Percentiles rank a stretch among this genome's conserved stretches.
phyloP scores from a whole-genome alignment of 2,113 vertebrate species.

The Macrotis lagotis region DNA sequence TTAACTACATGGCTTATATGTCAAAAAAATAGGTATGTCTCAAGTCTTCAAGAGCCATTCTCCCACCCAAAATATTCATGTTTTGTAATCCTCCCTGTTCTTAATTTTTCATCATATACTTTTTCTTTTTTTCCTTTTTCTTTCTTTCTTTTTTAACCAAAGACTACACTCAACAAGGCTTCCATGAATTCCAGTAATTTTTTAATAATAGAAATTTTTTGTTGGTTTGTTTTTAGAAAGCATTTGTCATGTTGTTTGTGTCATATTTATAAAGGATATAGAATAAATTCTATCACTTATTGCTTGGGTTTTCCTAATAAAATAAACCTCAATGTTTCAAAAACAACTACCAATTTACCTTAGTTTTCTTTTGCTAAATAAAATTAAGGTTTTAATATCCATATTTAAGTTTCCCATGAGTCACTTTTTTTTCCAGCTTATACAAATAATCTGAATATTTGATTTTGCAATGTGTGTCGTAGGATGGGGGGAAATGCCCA shows the following conservation, averaged over 20 bases:
- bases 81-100: not conserved
- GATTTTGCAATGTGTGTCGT: constrained; percentile 19
- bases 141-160: not conserved
- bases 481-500: not conserved
- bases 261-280: not conserved
- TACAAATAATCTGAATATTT: constrained; percentile 18
- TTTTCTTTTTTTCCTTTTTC: too few relatives aligned
- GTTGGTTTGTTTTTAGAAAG: not conserved
- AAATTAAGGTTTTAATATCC: constrained; percentile 45
- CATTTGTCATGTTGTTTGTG: not conserved
- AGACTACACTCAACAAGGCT: not conserved
- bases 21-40: not conserved
- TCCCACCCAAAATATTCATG: not conserved
- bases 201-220: constrained; percentile 17
- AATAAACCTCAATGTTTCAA: constrained; percentile 49
- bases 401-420: not conserved
- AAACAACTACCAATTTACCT: constrained; percentile 13
- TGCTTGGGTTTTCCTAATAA: constrained; percentile 23
- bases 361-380: constrained; percentile 41
- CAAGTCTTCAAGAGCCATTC: not conserved
- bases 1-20: not conserved
- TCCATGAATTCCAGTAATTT: constrained; percentile 29
- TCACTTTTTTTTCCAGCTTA: not conserved
- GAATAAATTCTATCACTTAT: constrained; percentile 12
- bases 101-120: not conserved